These are phyloP conservation scores for Castor canadensis DNA, from an alignment of 2,113 vertebrate species.

Conservation along the genomic window DNA sequence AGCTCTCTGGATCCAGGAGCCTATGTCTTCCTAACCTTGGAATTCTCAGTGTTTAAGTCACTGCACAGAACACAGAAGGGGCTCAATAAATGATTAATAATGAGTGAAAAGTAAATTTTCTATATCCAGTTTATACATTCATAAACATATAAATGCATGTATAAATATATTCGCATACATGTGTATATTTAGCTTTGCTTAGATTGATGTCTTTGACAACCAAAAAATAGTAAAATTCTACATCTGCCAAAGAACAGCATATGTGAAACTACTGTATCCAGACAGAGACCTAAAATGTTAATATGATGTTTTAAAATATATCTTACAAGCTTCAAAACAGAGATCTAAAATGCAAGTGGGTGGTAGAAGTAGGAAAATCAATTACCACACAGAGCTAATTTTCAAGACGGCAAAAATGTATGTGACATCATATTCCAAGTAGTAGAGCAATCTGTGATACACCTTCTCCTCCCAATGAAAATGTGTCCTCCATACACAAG, in stretches of 20 bases:
- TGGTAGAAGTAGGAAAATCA: slow-evolving; percentile 61
- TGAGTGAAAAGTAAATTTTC: neutral
- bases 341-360: slow-evolving; percentile 68
- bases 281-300: slow-evolving; percentile 68
- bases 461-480: neutral
- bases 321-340: slow-evolving; percentile 72
- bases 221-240: slow-evolving; percentile 42
- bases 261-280: slow-evolving; percentile 55
- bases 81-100: neutral
- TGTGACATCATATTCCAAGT: slow-evolving; percentile 44
- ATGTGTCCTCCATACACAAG: neutral
- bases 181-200: slow-evolving; percentile 2
- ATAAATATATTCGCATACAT: neutral
- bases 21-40: neutral
- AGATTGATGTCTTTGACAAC: slow-evolving; percentile 22
- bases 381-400: slow-evolving; percentile 63
- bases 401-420: slow-evolving; percentile 64
- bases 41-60: neutral
- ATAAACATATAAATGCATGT: neutral
- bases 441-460: neutral
- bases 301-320: slow-evolving; percentile 78
- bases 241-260: slow-evolving; percentile 59
- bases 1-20: neutral
- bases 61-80: neutral
- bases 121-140: neutral